Evolutionary conservation across 2,888 invertebrate species (phyloP), one percentile per base, ranked within the genome.

Genomic region (Trachelus iudaicus): DNA sequence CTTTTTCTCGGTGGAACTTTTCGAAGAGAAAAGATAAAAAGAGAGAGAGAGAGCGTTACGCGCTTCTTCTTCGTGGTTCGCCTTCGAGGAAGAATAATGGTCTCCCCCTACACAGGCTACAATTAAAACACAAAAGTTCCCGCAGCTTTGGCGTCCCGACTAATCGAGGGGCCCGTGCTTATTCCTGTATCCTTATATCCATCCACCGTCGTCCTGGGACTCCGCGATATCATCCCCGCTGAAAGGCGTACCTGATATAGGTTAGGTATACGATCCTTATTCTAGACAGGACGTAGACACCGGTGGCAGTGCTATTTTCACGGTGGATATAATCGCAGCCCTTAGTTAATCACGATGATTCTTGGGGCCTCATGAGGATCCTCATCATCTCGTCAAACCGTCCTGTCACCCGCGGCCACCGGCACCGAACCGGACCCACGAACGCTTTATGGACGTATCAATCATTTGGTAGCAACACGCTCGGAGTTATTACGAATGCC

Each of bases 361-460:
- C 86, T 56, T 23, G 23, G 56, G 84, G 80, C 83, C 88, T 85
- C 85, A 56, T 56, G 85, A 80, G 86, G 86, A 83, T 86, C 90
- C 87, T 90, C 90, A 91, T 91, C 91, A 91, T 91, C 91, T 89
- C 89, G 91, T 91, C 91, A 91, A 88, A 86, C 85, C 88, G 56
- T 56, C 56, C 56, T 56, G 90, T 91, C 91, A 91, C 91, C 91
- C 86, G 89, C 84, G 90, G 90, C 90, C 83, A 88, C 86, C 87
- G 78, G 78, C 83, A 83, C 81, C 82, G 83, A 83, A 83, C 84
- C 84, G 81, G 82, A 81, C 82, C 56, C 56, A 86, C 76, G 84
- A 79, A 83, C 85, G 84, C 84, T 90, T 91, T 91, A 91, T 91
- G 91, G 91, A 91, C 91, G 91, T 91, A 91, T 91, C 90, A 91